A percentile compares a stretch with the other conserved stretches of the same genome.
Conservation (phyloP, 30 jellyfish, hydroid and myxozoan genomes). For the Pseudorhiza aurosa region DNA sequence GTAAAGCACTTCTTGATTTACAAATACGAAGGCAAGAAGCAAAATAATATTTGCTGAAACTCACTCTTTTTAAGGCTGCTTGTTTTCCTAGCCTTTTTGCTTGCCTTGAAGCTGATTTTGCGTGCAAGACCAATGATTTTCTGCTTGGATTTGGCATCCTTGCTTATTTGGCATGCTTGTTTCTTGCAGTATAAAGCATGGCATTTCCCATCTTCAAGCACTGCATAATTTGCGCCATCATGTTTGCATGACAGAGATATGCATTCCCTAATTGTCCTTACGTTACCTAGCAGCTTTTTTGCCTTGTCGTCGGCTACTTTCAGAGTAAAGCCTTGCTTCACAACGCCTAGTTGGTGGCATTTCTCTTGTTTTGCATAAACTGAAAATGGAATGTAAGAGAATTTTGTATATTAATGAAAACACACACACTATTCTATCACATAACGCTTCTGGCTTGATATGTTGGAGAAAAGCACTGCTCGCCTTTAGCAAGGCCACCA, state of each 20-base stretch:
- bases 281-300: conserved; percentile 30
- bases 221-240: conserved; percentile 54
- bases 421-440: not conserved
- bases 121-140: conserved; percentile 42
- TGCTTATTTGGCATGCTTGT: conserved; percentile 53
- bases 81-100: not conserved
- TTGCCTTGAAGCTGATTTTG: not conserved
- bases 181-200: conserved; percentile 60
- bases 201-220: conserved; percentile 48
- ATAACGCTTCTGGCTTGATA: too few species aligned
- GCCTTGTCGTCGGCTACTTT: conserved; percentile 16
- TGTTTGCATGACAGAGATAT: conserved; percentile 44
- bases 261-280: conserved; percentile 35
- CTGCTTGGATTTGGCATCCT: conserved; percentile 58
- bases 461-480: too few species aligned
- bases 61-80: conserved; percentile 21
- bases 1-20: too few species aligned
- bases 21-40: too few species aligned
- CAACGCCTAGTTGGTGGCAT: conserved; percentile 35
- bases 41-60: too few species aligned
- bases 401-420: not conserved
- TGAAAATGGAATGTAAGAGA: not conserved
- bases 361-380: conserved; percentile 32
- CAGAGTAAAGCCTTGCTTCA: conserved; percentile 26
- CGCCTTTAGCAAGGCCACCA: too few species aligned